Evolutionary conservation across 2,888 invertebrate genomes (phyloP), one percentile per base, ranked within the genome.

Genomic region (Cyaniris semiargus): DNA sequence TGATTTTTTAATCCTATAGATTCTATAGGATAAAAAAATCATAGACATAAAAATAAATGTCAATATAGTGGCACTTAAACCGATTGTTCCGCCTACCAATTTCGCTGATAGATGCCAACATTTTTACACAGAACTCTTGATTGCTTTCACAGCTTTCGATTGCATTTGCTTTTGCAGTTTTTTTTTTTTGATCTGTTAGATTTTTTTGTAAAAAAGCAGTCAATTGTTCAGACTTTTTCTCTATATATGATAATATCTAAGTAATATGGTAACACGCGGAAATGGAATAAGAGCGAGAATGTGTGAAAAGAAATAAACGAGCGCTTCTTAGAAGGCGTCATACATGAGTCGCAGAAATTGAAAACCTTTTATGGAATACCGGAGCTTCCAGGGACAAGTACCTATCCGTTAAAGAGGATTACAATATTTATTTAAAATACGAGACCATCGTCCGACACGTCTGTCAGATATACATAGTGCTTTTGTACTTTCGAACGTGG

Each of bases 301-400:
- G 72, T 71, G 8, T 72, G 38, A 72, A 72, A 44, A 15, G n/a
- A 48, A 44, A 72, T 23, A 72, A 72, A 5, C 34, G 38, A 38
- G 18, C n/a, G 18, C 31, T 71, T 71, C 48, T 48, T 48, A 13
- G 72, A 72, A 72, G 38, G 15, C 15, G 5, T 23, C 23, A 38
- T 72, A 38, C 34, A 44, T 44, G 38, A 72, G 23, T 72, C 44
- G 48, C 21, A 72, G 38, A 44, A 72, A 72, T 48, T 23, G 21
- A 71, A 23, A 72, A 72, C 21, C 72, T 44, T 72, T 72, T 48
- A 72, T 48, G 38, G 23, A 48, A 72, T 72, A 15, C 44, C 44
- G 72, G 44, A 48, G 48, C 13, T 72, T 38, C 15, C 21, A 72
- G 6, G 72, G 44, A 72, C 72, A 23, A 38, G 23, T 48, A n/a